Percentiles rank a stretch among this genome's conserved stretches.
Conservation (phyloP, 2,888 invertebrate species). For the Seira ritae region DNA sequence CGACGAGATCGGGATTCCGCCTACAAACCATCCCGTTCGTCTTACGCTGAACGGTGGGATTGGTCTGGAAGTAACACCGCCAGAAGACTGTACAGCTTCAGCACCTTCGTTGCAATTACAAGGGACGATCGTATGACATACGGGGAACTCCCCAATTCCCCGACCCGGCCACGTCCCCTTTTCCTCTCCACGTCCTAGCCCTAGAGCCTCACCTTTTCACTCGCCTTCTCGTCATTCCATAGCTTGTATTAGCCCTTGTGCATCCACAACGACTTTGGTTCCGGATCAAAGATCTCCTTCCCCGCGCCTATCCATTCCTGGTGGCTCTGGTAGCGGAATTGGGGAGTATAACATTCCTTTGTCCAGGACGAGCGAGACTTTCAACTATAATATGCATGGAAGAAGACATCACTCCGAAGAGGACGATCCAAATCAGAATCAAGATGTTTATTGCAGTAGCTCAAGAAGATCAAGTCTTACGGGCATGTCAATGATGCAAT, state of each 20-base stretch:
- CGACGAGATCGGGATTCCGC: constrained; percentile 70
- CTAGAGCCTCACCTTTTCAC: constrained; percentile 57
- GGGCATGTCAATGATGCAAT: constrained; percentile 25
- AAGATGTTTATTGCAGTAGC: constrained; percentile 61
- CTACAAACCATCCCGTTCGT: constrained; percentile 71
- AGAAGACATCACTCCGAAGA: constrained; percentile 58
- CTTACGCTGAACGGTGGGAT: constrained; percentile 90
- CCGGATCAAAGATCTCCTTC: constrained; percentile 53
- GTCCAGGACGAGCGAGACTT: constrained; percentile 60
- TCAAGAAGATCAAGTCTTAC: constrained; percentile 70
- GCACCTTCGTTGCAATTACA: constrained; percentile 78
- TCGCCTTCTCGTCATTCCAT: constrained; percentile 59
- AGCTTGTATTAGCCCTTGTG: constrained; percentile 50
- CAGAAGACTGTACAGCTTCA: constrained; percentile 78
- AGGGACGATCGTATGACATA: constrained; percentile 95
- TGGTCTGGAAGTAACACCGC: constrained; percentile 87
- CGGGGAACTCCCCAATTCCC: constrained; percentile 71
- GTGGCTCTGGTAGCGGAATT: constrained; percentile 62
- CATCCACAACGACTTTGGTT: constrained; percentile 53
- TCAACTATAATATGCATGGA: constrained; percentile 60
- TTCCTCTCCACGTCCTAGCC: constrained; percentile 55
- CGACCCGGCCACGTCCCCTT: constrained; percentile 64
- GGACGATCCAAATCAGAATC: constrained; percentile 55
- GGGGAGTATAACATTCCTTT: constrained; percentile 63
- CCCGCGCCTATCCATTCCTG: constrained; percentile 56